Conservation (phyloP, 2,797 vertebrate genomes). For the Semaprochilodus insignis region DNA sequence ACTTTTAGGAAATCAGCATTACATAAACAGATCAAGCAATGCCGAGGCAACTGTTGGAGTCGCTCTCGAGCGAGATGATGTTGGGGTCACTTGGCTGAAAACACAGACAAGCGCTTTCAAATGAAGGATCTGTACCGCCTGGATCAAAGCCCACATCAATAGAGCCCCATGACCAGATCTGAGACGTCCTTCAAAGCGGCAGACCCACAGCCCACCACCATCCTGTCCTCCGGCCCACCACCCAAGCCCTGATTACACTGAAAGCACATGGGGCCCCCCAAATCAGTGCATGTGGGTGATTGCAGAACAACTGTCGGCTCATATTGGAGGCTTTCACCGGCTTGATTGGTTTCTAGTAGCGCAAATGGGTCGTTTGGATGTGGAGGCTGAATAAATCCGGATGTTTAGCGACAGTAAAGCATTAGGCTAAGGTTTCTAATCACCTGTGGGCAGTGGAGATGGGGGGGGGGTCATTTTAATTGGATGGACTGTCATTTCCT, state of each 20-base stretch:
- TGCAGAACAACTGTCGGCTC: slow-evolving; percentile 51
- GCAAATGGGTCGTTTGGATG: slow-evolving; percentile 65
- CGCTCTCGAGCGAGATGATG: background rate
- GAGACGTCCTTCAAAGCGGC: slow-evolving; percentile 64
- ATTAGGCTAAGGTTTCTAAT: slow-evolving; percentile 37
- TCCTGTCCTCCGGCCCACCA: slow-evolving; percentile 55
- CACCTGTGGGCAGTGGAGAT: background rate
- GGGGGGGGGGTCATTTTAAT: background rate
- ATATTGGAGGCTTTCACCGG: slow-evolving; percentile 23
- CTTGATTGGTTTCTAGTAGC: slow-evolving; percentile 29
- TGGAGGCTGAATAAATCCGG: slow-evolving; percentile 69
- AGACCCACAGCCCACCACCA: slow-evolving; percentile 50
- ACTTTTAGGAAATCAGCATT: background rate
- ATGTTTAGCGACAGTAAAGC: slow-evolving; percentile 66
- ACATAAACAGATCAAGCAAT: slow-evolving; percentile 4
- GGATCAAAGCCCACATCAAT: slow-evolving; percentile 61
- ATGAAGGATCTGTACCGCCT: slow-evolving; percentile 57
- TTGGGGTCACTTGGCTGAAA: slow-evolving; percentile 46
- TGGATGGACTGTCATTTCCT: slow-evolving; percentile 10
- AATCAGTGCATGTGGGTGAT: slow-evolving; percentile 66
- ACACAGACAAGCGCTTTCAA: slow-evolving; percentile 60
- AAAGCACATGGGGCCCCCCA: slow-evolving; percentile 63
- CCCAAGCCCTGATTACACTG: slow-evolving; percentile 68
- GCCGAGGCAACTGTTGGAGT: slow-evolving; percentile 15
- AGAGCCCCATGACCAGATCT: slow-evolving; percentile 62